Percentiles rank a stretch among this genome's conserved stretches.
phyloP scores from a whole-genome alignment of 2,113 vertebrate genomes.

The Felis catus region F.catus_Fca126_mat1.0 CM031416.1:14542501-14543000 shows the following conservation, averaged over 20 bases:
- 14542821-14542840: background rate
- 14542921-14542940: background rate
- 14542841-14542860: no score
- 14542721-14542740: background rate
- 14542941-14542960: background rate
- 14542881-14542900: background rate
- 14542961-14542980: background rate
- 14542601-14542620: background rate
- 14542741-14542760: background rate
- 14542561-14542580: no score
- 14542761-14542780: background rate
- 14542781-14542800: background rate
- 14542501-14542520: rapidly evolving
- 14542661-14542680: background rate
- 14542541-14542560: background rate
- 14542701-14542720: background rate
- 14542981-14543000: background rate
- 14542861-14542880: background rate
- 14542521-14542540: background rate
- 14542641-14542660: background rate
- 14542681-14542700: background rate
- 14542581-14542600: background rate
- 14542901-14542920: background rate
- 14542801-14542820: background rate
- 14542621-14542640: background rate